phyloP scores from a whole-genome alignment of 2,113 vertebrate species.

The Plotosus lineatus region DNA sequence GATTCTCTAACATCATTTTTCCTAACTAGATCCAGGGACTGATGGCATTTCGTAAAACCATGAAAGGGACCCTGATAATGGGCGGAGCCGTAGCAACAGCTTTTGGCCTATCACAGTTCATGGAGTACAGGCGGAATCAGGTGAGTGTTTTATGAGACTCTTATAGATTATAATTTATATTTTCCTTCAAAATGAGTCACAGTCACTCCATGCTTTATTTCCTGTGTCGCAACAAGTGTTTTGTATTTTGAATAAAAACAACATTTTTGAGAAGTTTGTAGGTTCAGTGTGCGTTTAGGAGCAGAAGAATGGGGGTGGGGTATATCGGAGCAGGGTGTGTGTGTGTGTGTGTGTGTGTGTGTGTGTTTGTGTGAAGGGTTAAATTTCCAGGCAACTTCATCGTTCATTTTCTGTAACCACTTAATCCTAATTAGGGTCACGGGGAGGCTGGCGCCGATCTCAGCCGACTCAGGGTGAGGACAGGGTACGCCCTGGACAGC shows the following conservation, averaged over 20 bases:
- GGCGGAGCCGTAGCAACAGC: constrained; percentile 82
- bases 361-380: no score
- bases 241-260: not conserved
- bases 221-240: no score
- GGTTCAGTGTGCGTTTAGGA: constrained; percentile 14
- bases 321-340: no score
- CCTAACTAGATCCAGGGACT: constrained; percentile 48
- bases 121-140: constrained; percentile 85
- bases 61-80: constrained; percentile 83
- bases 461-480: no score
- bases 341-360: no score
- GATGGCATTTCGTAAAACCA: constrained; percentile 91
- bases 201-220: no score
- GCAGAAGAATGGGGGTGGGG: not conserved
- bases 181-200: not conserved
- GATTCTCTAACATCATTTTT: not conserved
- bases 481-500: no score
- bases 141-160: constrained; percentile 66
- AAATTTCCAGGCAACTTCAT: constrained; percentile 24
- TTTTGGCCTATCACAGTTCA: constrained; percentile 87
- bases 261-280: not conserved
- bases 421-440: no score
- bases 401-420: no score
- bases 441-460: no score
- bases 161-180: not conserved